Percentiles rank a stretch among this genome's conserved stretches.
Evolutionary conservation across 1,140 invertebrate species (phyloP).

Genomic region (Nasonia giraulti): DNA sequence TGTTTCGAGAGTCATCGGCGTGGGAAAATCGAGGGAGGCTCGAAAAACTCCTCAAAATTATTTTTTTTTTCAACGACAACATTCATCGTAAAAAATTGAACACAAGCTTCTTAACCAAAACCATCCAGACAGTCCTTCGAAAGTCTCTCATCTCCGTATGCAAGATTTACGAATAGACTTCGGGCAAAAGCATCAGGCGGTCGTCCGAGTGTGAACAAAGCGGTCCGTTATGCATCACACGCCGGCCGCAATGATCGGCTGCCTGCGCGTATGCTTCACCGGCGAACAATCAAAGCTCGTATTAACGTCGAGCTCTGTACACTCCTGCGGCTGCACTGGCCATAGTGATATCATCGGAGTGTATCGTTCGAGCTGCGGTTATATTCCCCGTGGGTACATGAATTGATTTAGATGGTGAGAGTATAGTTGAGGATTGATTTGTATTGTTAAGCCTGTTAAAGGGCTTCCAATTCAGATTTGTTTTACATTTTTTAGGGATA

Average conservation of each 20-base stretch:
- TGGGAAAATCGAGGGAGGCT: too few species aligned
- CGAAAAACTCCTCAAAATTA: too few species aligned
- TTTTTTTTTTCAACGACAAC: too few species aligned
- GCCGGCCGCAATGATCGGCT: not conserved
- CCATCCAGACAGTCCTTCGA: not conserved
- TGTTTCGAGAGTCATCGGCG: too few species aligned
- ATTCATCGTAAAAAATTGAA: not conserved
- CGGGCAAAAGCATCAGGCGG: not conserved
- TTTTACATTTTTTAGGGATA: too few species aligned
- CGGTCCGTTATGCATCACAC: not conserved
- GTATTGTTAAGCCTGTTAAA: too few species aligned
- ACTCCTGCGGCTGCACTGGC: not conserved
- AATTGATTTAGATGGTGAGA: not conserved
- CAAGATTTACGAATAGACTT: not conserved
- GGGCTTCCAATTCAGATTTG: too few species aligned
- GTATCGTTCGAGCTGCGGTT: not conserved
- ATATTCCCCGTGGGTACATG: not conserved
- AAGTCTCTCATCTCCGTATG: not conserved
- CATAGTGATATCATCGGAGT: not conserved
- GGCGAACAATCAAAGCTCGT: not conserved
- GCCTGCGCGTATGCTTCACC: not conserved
- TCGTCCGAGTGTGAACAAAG: not conserved
- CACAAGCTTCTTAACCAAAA: not conserved
- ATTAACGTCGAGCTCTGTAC: not conserved
- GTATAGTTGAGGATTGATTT: too few species aligned